phyloP scores from a whole-genome alignment of 2,888 invertebrate genomes.

The Macaria liturata region DNA sequence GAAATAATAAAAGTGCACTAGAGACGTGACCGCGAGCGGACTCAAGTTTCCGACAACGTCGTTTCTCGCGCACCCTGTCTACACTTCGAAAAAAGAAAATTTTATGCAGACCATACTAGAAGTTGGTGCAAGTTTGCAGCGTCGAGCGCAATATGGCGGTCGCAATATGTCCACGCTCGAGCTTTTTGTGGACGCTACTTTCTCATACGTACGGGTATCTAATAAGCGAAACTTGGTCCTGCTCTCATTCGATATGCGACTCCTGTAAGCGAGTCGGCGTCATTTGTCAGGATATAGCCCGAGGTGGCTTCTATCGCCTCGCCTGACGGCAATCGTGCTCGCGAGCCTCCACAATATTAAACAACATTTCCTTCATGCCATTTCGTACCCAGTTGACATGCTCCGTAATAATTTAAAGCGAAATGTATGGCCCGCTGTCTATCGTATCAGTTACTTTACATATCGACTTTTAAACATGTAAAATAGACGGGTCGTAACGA shows the following conservation, averaged over 20 bases:
- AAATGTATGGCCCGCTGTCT: constrained; percentile 29
- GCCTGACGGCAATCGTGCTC: constrained; percentile 34
- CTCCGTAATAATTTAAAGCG: constrained; percentile 30
- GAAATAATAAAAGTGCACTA: constrained; percentile 57
- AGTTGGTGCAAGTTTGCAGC: constrained; percentile 73
- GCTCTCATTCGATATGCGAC: constrained; percentile 76
- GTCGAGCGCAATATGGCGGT: constrained; percentile 60
- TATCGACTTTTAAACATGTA: constrained; percentile 47
- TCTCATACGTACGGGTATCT: constrained; percentile 78
- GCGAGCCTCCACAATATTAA: constrained; percentile 33
- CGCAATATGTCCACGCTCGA: constrained; percentile 72
- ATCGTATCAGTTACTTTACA: constrained; percentile 34
- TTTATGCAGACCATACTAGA: constrained; percentile 64
- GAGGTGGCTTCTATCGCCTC: constrained; percentile 23
- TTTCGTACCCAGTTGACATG: constrained; percentile 26
- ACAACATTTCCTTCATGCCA: constrained; percentile 24
- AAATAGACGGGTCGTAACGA: constrained; percentile 48
- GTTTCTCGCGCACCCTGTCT: constrained; percentile 34
- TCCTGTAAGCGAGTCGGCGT: constrained; percentile 63
- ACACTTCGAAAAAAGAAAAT: constrained; percentile 56
- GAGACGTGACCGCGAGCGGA: constrained; percentile 44
- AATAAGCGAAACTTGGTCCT: constrained; percentile 77
- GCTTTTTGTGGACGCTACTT: constrained; percentile 75
- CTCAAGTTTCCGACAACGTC: constrained; percentile 48
- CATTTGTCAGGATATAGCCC: constrained; percentile 57